A percentile compares a stretch with the other conserved stretches of the same genome.
These are phyloP conservation scores for Sitta europaea DNA, from an alignment of 2,113 vertebrate species.

Conservation along the genomic window DNA sequence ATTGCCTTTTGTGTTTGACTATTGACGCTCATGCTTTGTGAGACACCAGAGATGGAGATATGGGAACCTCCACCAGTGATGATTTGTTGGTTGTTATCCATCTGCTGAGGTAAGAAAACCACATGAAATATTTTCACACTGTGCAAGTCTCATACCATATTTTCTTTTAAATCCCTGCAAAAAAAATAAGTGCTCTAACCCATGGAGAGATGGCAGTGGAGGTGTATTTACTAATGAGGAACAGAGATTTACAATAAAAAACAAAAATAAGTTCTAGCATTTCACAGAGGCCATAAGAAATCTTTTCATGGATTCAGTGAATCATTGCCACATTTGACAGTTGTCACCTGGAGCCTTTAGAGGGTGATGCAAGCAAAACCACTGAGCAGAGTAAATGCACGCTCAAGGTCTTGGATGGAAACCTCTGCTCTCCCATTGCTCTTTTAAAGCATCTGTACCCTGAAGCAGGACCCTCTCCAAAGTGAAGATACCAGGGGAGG, in stretches of 20 bases:
- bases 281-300: accelerated
- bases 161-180: accelerated
- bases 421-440: accelerated
- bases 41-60: not conserved
- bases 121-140: accelerated
- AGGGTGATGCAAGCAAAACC: accelerated
- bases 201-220: accelerated
- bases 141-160: accelerated
- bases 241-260: accelerated
- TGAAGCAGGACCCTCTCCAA: accelerated
- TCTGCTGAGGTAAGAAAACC: not conserved
- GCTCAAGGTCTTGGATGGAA: accelerated
- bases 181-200: accelerated
- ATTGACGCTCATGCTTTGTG: not conserved
- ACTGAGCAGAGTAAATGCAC: accelerated
- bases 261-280: accelerated
- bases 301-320: accelerated
- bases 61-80: not conserved
- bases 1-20: not conserved
- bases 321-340: not conserved
- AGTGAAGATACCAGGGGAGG: accelerated
- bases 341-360: no score
- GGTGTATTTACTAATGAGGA: accelerated
- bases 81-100: not conserved
- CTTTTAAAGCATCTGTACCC: accelerated